A percentile compares a stretch with the other conserved stretches of the same genome.
Evolutionary conservation across 2,113 vertebrate species (phyloP).

Genomic region (Pseudopodoces humilis): DNA sequence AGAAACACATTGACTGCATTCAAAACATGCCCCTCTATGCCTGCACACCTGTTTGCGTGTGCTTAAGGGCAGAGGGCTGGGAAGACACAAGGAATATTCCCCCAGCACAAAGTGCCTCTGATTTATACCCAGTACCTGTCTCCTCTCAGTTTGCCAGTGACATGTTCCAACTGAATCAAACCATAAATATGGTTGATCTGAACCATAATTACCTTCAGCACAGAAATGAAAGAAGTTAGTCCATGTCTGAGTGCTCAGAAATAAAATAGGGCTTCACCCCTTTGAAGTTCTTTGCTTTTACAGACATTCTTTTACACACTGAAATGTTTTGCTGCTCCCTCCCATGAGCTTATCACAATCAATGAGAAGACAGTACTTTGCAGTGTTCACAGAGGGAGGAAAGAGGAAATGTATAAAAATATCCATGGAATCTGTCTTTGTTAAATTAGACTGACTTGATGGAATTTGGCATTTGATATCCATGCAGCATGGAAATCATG

Average conservation of each 20-base stretch:
- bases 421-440: constrained; percentile 58
- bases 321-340: constrained; percentile 21
- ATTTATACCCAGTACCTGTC: neutral
- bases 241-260: constrained; percentile 26
- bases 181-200: neutral
- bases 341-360: neutral
- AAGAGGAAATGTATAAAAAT: constrained; percentile 36
- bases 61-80: neutral
- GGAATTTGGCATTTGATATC: constrained; percentile 52
- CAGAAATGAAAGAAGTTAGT: constrained; percentile 7
- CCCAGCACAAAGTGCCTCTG: neutral
- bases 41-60: neutral
- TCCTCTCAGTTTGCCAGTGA: neutral
- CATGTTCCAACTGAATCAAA: neutral
- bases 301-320: neutral
- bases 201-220: neutral
- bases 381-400: neutral
- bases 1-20: neutral
- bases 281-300: constrained; percentile 21
- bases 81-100: neutral
- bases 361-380: neutral
- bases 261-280: neutral
- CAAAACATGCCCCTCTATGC: neutral
- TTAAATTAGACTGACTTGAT: constrained; percentile 16
- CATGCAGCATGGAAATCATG: neutral